Evolutionary conservation across 2,797 vertebrate genomes (phyloP).

Genomic region (Oreonectes daqikongensis): DNA sequence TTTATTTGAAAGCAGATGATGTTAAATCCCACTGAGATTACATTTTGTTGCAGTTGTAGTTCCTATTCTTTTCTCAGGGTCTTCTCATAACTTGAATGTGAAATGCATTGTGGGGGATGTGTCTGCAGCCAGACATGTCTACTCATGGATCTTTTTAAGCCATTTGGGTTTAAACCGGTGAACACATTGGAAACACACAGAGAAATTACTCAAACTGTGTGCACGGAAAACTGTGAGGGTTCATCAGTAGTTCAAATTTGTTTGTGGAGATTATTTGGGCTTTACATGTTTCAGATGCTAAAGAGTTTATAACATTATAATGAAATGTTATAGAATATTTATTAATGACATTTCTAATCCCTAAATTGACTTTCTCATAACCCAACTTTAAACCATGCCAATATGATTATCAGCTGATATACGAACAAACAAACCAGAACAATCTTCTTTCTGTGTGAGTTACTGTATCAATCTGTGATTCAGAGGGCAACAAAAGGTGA

Average conservation of each 20-base stretch:
- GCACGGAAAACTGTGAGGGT: neutral
- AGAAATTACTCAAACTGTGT: slow-evolving; percentile 14
- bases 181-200: slow-evolving; percentile 6
- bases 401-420: neutral
- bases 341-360: neutral
- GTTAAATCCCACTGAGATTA: slow-evolving; percentile 28
- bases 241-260: slow-evolving; percentile 3
- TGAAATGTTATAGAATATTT: neutral
- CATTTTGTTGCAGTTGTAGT: neutral
- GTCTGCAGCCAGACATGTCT: slow-evolving; percentile 50
- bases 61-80: neutral
- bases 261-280: slow-evolving; percentile 29
- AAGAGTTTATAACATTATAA: neutral
- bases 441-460: neutral
- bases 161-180: slow-evolving; percentile 59
- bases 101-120: slow-evolving; percentile 23
- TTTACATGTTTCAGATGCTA: slow-evolving; percentile 9
- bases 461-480: neutral
- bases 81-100: neutral
- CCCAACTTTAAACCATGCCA: neutral
- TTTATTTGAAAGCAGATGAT: slow-evolving; percentile 31
- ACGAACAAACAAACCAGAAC: neutral
- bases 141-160: slow-evolving; percentile 22
- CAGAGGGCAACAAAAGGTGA: neutral
- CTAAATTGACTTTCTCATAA: neutral